phyloP scores from a whole-genome alignment of 2,113 vertebrate genomes.

The Corythornis cristatus region DNA sequence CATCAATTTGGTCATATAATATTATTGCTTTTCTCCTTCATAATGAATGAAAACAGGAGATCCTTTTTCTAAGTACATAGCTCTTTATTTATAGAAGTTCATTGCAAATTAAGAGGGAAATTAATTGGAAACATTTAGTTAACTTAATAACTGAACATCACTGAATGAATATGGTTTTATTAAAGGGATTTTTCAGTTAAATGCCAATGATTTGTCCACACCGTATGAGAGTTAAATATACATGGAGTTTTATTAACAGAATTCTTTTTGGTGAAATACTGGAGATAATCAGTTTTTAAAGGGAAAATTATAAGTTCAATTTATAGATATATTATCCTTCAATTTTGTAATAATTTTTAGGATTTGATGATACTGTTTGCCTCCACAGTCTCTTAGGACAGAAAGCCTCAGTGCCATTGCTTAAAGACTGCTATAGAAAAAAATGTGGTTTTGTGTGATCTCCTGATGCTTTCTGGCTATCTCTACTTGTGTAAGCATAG shows the following conservation, averaged over 20 bases:
- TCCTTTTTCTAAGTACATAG: not conserved
- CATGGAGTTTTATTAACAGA: not conserved
- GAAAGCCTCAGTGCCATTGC: not conserved
- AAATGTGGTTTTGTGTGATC: not conserved
- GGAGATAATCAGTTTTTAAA: not conserved
- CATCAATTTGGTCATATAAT: not conserved
- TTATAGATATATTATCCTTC: not conserved
- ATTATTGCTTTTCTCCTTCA: not conserved
- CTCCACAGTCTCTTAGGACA: not conserved
- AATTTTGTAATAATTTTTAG: not conserved
- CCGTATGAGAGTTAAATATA: not conserved
- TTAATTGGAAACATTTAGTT: slow-evolving; percentile 25
- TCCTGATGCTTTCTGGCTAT: not conserved
- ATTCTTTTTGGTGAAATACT: not conserved
- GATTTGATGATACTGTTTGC: not conserved
- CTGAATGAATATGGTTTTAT: not conserved
- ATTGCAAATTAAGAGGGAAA: not conserved
- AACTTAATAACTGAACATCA: not conserved
- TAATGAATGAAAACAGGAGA: not conserved
- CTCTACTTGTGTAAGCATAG: not conserved
- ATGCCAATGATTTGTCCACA: not conserved
- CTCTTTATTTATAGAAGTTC: slow-evolving; percentile 12
- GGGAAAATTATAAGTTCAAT: not conserved
- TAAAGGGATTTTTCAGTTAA: slow-evolving; percentile 35
- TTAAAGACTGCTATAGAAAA: not conserved